Percentiles rank a stretch among this genome's conserved stretches.
phyloP scores from a whole-genome alignment of 2,797 vertebrate species.

The Taenioides sp. region DNA sequence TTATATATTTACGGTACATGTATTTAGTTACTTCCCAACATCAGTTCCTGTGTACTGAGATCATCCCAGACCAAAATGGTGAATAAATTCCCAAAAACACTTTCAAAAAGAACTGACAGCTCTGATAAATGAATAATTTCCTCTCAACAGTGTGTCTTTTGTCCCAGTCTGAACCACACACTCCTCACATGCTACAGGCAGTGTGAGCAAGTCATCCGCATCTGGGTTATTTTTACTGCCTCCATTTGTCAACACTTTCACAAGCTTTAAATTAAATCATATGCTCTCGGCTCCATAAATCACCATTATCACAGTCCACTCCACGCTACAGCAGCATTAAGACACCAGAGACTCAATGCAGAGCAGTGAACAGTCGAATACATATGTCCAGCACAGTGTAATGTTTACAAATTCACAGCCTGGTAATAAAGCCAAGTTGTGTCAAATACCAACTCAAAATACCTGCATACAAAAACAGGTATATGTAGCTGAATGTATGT shows the following conservation, averaged over 20 bases:
- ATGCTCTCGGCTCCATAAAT: not conserved
- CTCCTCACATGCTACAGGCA: slow-evolving; percentile 17
- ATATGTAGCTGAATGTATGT: not conserved
- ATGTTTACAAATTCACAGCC: not conserved
- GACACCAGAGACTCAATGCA: slow-evolving; percentile 25
- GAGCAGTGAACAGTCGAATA: slow-evolving; percentile 29
- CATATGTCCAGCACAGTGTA: slow-evolving; percentile 12
- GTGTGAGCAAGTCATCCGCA: not conserved
- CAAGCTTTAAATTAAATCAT: not conserved
- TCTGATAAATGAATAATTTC: slow-evolving; percentile 1
- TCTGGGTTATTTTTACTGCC: slow-evolving; percentile 7
- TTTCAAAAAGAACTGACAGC: not conserved
- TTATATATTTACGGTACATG: no score
- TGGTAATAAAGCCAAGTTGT: not conserved
- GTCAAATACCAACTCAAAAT: not conserved
- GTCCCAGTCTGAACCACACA: slow-evolving; percentile 8
- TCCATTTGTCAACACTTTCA: slow-evolving; percentile 22
- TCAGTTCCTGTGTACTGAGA: not conserved
- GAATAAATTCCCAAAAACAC: not conserved
- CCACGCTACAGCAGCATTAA: not conserved
- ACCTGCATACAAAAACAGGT: not conserved
- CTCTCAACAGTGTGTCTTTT: slow-evolving; percentile 2
- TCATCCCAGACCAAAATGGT: not conserved
- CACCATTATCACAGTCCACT: slow-evolving; percentile 16
- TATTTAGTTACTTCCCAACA: no score